phyloP scores from a whole-genome alignment of 2,797 vertebrate genomes.

The Acanthurus tractus region DNA sequence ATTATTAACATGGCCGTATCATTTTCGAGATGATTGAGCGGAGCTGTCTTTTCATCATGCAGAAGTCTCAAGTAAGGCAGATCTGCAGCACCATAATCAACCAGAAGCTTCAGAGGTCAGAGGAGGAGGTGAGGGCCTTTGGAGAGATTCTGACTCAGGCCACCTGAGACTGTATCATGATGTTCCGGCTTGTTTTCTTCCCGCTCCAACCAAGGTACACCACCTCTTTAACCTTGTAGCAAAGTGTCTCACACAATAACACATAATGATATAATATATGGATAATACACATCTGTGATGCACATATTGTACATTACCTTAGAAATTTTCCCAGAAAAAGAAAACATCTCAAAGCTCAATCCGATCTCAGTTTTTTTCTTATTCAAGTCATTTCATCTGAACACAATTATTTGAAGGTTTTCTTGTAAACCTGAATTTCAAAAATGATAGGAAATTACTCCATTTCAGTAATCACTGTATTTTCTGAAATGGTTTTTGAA shows the following conservation, averaged over 20 bases:
- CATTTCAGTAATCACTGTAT: constrained; percentile 34
- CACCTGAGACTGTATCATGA: constrained; percentile 74
- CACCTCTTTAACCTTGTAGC: constrained; percentile 86
- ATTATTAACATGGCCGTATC: neutral
- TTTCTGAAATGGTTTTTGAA: constrained; percentile 29
- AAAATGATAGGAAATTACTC: constrained; percentile 22
- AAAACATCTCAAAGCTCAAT: constrained; percentile 5
- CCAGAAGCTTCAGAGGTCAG: constrained; percentile 87
- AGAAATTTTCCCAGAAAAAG: neutral
- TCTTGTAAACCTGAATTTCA: constrained; percentile 4
- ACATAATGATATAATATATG: neutral
- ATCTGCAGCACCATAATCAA: constrained; percentile 87
- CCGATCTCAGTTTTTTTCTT: neutral
- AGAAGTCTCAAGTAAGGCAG: constrained; percentile 85
- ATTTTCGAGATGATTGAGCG: constrained; percentile 2
- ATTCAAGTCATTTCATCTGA: constrained; percentile 5
- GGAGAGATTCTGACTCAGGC: constrained; percentile 82
- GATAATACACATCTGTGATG: neutral
- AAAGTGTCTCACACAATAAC: constrained; percentile 69
- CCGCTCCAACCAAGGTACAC: constrained; percentile 85
- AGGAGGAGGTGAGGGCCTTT: constrained; percentile 85
- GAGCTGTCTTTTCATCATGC: neutral
- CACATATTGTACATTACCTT: neutral
- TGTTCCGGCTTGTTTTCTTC: constrained; percentile 83
- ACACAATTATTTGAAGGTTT: constrained; percentile 1